Evolutionary conservation across 1,140 invertebrate genomes (phyloP).

Genomic region (Brachionus asplanchnoidis): DNA sequence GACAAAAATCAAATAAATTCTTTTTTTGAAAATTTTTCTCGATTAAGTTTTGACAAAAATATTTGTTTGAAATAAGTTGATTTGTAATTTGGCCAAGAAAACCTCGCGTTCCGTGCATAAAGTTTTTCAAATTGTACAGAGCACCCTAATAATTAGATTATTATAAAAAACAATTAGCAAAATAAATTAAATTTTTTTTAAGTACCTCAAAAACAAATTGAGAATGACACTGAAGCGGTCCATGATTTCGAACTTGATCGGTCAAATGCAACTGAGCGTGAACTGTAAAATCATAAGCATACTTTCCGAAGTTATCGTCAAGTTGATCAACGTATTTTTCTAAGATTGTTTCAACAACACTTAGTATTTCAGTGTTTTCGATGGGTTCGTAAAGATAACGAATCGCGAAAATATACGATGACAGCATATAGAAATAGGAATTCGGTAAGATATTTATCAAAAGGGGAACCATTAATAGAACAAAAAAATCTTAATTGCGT

Average conservation of each 20-base stretch:
- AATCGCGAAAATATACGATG: neutral
- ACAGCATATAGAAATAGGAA: neutral
- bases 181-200: neutral
- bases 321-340: neutral
- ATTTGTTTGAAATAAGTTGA: neutral
- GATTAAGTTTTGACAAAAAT: neutral
- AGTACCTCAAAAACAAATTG: conserved; percentile 29
- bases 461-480: neutral
- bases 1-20: neutral
- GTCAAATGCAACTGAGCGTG: neutral
- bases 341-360: neutral
- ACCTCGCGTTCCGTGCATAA: neutral
- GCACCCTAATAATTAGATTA: neutral
- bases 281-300: neutral
- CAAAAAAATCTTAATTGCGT: no score
- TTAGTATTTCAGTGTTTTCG: neutral
- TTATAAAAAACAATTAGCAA: no score
- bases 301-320: neutral
- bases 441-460: neutral
- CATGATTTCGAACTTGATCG: neutral
- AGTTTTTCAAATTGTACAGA: neutral
- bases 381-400: neutral
- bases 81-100: neutral
- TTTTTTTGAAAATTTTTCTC: neutral
- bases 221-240: neutral